Evolutionary conservation across 2,888 invertebrate genomes (phyloP).

Genomic region (Drosophila anceps): DNA sequence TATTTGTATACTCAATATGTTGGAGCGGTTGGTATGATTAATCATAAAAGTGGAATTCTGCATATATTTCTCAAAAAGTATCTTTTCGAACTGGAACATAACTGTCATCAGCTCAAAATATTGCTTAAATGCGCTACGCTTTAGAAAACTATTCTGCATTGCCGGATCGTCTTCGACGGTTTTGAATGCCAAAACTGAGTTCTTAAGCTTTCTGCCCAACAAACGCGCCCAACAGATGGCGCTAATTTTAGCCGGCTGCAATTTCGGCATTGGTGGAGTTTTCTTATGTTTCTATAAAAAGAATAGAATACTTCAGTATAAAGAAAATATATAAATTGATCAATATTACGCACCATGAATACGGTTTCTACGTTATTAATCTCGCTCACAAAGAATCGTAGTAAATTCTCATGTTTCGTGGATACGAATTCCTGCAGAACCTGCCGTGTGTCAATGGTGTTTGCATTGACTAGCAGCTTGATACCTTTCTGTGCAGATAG

Average conservation of each 20-base stretch:
- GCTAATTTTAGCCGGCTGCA: constrained; percentile 93
- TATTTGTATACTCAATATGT: constrained; percentile 88
- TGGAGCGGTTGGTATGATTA: constrained; percentile 89
- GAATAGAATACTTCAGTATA: not conserved
- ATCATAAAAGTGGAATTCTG: constrained; percentile 88
- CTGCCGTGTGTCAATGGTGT: constrained; percentile 91
- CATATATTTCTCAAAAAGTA: constrained; percentile 90
- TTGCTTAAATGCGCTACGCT: constrained; percentile 91
- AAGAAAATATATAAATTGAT: fast-evolving
- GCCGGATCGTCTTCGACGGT: constrained; percentile 86
- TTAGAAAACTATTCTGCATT: constrained; percentile 89
- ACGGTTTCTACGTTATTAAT: constrained; percentile 90
- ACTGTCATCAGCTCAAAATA: constrained; percentile 91
- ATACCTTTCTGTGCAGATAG: constrained; percentile 93
- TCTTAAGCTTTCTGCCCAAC: constrained; percentile 92
- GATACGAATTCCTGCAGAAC: constrained; percentile 90
- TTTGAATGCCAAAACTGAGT: constrained; percentile 92
- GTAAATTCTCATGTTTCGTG: constrained; percentile 93
- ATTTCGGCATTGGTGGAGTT: constrained; percentile 87
- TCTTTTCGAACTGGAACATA: constrained; percentile 91
- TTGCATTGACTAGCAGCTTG: constrained; percentile 91
- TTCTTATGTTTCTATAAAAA: constrained; percentile 58
- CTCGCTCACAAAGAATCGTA: constrained; percentile 94
- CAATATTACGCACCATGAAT: constrained; percentile 87
- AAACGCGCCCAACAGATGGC: constrained; percentile 94